Conservation (phyloP, 2,888 invertebrate genomes). For the Agrotis exclamationis region DNA sequence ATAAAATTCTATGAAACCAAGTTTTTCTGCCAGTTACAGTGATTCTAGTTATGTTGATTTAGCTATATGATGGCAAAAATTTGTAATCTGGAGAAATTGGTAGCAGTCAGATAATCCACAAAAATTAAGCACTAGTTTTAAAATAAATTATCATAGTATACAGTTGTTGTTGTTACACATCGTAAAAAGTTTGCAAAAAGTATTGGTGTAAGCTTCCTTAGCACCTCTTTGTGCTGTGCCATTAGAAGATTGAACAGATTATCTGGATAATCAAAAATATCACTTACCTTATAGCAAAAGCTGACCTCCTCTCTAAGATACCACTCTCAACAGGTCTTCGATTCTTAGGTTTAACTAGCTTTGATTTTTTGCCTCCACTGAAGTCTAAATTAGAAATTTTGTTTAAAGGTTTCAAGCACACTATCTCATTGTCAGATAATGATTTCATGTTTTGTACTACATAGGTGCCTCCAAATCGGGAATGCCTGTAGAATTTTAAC, state of each 20-base stretch:
- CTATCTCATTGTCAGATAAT: slow-evolving; percentile 96
- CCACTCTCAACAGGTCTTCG: slow-evolving; percentile 93
- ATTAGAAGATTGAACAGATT: neutral
- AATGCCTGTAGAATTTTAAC: slow-evolving; percentile 92
- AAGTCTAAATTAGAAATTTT: slow-evolving; percentile 95
- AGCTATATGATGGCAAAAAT: too few relatives aligned
- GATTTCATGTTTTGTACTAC: slow-evolving; percentile 98
- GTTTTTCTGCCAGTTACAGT: too few relatives aligned
- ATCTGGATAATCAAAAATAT: neutral
- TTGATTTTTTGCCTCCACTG: slow-evolving; percentile 92
- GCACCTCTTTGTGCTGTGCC: too few relatives aligned
- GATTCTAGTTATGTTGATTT: too few relatives aligned
- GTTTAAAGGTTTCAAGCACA: slow-evolving; percentile 96
- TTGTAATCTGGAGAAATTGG: too few relatives aligned
- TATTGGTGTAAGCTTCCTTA: slow-evolving; percentile 71
- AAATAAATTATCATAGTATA: neutral
- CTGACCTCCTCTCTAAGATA: slow-evolving; percentile 94
- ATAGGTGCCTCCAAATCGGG: slow-evolving; percentile 98
- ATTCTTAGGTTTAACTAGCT: slow-evolving; percentile 93
- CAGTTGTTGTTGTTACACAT: neutral
- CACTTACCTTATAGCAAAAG: slow-evolving; percentile 94
- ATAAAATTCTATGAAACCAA: neutral
- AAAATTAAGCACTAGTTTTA: neutral
- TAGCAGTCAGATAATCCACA: too few relatives aligned
- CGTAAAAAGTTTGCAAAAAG: too few relatives aligned